Conservation (phyloP, 2,888 invertebrate species). For the Allygus modestus region DNA sequence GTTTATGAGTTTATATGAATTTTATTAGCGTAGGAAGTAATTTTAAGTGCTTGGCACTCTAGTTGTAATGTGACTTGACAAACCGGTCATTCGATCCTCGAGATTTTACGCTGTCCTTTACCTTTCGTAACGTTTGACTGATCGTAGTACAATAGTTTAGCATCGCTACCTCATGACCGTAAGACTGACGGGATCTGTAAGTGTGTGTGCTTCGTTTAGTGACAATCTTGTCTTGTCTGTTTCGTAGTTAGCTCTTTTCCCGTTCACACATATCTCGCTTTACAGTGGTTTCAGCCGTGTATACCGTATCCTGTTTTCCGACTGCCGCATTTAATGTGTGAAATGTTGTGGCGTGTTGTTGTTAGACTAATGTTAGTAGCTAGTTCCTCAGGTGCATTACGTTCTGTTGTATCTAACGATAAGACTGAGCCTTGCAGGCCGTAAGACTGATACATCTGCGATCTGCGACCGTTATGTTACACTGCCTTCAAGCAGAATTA, state of each 20-base stretch:
- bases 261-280: conserved; percentile 39
- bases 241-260: neutral
- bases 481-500: conserved; percentile 31
- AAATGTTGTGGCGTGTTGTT: conserved; percentile 38
- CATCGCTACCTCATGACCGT: neutral
- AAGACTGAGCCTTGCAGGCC: conserved; percentile 47
- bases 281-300: neutral
- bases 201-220: conserved; percentile 14
- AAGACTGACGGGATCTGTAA: conserved; percentile 21
- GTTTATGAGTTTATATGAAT: conserved; percentile 52
- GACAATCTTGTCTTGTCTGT: conserved; percentile 10
- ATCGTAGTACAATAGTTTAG: conserved; percentile 12
- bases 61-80: conserved; percentile 26
- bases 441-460: conserved; percentile 43
- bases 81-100: neutral
- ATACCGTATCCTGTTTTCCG: conserved; percentile 6
- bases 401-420: conserved; percentile 45
- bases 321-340: conserved; percentile 43
- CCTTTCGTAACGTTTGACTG: conserved; percentile 1
- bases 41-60: conserved; percentile 49
- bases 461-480: neutral
- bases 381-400: conserved; percentile 42
- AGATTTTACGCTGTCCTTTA: neutral
- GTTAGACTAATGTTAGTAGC: conserved; percentile 32
- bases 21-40: conserved; percentile 49